These are phyloP conservation scores for Drosophila biarmipes DNA, from an alignment of 1,140 invertebrate genomes.

Conservation along the genomic window DNA sequence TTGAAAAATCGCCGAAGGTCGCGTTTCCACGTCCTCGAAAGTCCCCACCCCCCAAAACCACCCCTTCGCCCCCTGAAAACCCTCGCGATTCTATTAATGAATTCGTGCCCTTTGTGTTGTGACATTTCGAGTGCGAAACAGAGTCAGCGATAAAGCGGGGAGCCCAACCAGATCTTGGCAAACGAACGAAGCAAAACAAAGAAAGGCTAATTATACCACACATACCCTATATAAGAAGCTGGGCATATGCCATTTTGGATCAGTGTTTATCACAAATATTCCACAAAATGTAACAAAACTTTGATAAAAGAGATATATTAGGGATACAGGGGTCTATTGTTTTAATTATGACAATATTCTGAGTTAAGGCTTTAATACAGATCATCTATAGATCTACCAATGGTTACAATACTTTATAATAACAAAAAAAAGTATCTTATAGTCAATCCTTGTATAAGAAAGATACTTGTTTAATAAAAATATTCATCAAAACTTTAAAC, in stretches of 20 bases:
- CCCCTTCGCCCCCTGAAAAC: not conserved
- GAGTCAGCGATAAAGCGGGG: not conserved
- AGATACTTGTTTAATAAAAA: too few relatives aligned
- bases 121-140: conserved; percentile 35
- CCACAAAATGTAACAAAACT: too few relatives aligned
- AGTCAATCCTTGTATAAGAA: too few relatives aligned
- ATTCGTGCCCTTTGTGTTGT: conserved; percentile 43
- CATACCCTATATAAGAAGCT: not conserved
- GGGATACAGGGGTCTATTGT: too few relatives aligned
- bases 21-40: conserved; percentile 34
- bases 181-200: conserved; percentile 35
- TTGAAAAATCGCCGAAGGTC: conserved; percentile 43
- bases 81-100: conserved; percentile 36
- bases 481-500: too few relatives aligned
- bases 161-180: conserved; percentile 29
- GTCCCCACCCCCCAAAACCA: not conserved
- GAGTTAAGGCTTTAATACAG: too few relatives aligned
- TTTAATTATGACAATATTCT: too few relatives aligned
- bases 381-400: too few relatives aligned
- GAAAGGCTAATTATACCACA: conserved; percentile 21
- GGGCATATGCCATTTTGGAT: conserved; percentile 1
- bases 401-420: too few relatives aligned
- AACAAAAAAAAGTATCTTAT: too few relatives aligned
- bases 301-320: too few relatives aligned
- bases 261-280: not conserved